Conservation (phyloP, 2,797 vertebrate genomes). For the Danio kyathit region DNA sequence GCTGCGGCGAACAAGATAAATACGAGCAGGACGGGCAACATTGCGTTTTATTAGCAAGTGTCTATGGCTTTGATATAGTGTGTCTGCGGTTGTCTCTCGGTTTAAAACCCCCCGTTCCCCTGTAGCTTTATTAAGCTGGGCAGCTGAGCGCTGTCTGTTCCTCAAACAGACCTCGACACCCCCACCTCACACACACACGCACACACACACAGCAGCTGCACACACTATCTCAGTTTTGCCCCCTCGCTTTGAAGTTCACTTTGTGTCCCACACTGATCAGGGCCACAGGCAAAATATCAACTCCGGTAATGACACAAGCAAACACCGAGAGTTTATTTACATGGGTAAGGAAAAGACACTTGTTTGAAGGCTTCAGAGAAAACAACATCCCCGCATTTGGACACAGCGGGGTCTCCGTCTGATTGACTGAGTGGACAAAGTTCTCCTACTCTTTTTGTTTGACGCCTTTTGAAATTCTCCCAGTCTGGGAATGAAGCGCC, state of each 20-base stretch:
- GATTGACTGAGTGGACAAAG: conserved; percentile 86
- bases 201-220: conserved; percentile 84
- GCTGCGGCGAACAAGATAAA: conserved; percentile 13
- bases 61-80: conserved; percentile 90
- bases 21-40: conserved; percentile 65
- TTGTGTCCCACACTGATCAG: conserved; percentile 68
- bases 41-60: conserved; percentile 81
- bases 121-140: conserved; percentile 77
- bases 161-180: conserved; percentile 71
- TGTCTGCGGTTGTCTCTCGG: conserved; percentile 68
- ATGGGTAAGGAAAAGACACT: conserved; percentile 77
- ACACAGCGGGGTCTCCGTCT: conserved; percentile 83
- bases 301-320: conserved; percentile 66
- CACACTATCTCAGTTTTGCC: conserved; percentile 87
- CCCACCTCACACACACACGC: conserved; percentile 12
- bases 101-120: conserved; percentile 66
- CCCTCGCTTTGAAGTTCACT: conserved; percentile 61
- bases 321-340: conserved; percentile 73
- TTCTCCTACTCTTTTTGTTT: conserved; percentile 86
- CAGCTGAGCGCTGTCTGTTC: conserved; percentile 79
- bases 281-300: conserved; percentile 72
- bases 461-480: conserved; percentile 83
- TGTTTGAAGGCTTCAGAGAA: conserved; percentile 81
- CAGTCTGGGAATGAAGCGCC: conserved; percentile 82
- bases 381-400: conserved; percentile 79